A percentile compares a stretch with the other conserved stretches of the same genome.
Conservation (phyloP, 2,113 vertebrate species). For the Ammospiza caudacuta region DNA sequence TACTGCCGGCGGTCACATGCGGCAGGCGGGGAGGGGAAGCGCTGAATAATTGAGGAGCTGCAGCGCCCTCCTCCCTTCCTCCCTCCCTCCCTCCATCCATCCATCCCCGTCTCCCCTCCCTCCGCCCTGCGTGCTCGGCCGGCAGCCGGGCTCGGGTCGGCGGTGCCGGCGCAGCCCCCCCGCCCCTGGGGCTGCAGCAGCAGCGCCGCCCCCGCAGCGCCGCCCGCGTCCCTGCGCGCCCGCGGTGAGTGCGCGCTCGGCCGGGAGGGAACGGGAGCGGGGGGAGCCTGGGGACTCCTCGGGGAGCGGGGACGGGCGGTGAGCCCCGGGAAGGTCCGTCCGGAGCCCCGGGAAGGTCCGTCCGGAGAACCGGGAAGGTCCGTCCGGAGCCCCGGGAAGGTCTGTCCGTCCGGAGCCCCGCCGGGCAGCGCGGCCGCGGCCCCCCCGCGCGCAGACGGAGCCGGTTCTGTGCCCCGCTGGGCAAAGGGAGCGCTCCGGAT, state of each 20-base stretch:
- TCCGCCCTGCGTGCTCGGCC: not conserved
- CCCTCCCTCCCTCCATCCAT: not conserved
- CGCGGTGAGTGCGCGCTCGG: not conserved
- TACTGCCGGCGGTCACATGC: conserved; percentile 24
- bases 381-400: not conserved
- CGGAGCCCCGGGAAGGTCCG: not conserved
- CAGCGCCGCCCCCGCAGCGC: not conserved
- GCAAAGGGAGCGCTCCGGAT: not conserved
- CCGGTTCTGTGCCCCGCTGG: not conserved
- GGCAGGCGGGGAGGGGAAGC: conserved; percentile 35
- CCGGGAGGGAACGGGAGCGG: not conserved
- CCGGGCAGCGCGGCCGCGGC: not conserved
- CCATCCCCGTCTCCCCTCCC: not conserved
- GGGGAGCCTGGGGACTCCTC: not conserved
- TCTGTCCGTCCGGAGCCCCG: no score
- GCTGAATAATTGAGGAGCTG: conserved; percentile 74
- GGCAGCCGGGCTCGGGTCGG: not conserved
- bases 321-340: not conserved
- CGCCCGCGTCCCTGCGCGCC: not conserved
- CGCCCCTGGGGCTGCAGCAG: not conserved
- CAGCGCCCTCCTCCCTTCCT: conserved; percentile 33
- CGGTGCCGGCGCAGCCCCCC: not conserved
- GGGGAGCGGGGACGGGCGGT: not conserved
- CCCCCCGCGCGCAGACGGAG: not conserved
- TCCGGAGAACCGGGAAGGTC: no score